A percentile compares a stretch with the other conserved stretches of the same genome.
Evolutionary conservation across 2,113 vertebrate species (phyloP).

Genomic region (Tichodroma muraria): DNA sequence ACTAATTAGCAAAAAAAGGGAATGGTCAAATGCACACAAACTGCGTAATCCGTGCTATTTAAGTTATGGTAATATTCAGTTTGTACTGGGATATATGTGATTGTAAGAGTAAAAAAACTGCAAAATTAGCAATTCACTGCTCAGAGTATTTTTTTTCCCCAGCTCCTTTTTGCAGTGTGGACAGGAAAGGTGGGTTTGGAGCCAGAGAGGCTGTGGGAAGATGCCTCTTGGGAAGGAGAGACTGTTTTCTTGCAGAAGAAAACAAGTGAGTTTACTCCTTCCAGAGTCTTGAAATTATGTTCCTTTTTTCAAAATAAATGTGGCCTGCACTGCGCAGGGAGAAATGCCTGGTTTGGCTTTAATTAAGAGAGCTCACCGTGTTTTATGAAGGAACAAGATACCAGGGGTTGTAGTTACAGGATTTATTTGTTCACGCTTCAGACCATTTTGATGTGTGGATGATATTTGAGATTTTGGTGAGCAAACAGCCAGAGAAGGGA

Average conservation of each 20-base stretch:
- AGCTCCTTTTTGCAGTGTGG: not conserved
- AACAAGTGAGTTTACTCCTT: not conserved
- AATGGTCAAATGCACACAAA: not conserved
- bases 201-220: not conserved
- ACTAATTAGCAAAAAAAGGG: not conserved
- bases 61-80: not conserved
- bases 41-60: too few species aligned
- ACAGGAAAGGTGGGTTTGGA: not conserved
- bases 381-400: not conserved
- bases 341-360: not conserved
- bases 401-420: not conserved
- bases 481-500: not conserved
- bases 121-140: not conserved
- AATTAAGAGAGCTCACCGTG: not conserved
- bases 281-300: not conserved
- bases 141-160: not conserved
- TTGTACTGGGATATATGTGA: not conserved
- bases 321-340: not conserved
- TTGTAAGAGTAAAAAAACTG: not conserved
- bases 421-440: not conserved
- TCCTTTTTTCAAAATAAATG: not conserved
- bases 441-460: not conserved
- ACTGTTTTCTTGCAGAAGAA: not conserved
- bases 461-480: not conserved
- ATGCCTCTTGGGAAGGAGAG: not conserved